Evolutionary conservation across 2,113 vertebrate genomes (phyloP).

Genomic region (Sminthopsis crassicaudata): DNA sequence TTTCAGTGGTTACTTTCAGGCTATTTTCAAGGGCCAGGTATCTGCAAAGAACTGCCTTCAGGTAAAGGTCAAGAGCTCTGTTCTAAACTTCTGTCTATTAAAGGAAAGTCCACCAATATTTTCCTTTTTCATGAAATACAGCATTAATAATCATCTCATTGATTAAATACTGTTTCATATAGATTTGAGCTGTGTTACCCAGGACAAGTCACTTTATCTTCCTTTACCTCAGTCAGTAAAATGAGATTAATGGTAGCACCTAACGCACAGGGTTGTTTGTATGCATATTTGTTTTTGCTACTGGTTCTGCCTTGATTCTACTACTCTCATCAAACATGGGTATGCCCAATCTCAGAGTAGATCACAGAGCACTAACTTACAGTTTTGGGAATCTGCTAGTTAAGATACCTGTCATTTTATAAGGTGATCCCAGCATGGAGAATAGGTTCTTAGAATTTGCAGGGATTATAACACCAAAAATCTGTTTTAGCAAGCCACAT

Average conservation of each 20-base stretch:
- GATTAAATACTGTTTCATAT: too few relatives aligned
- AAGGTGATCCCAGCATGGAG: background rate
- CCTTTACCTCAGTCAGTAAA: too few relatives aligned
- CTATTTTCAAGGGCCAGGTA: background rate
- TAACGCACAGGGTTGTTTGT: background rate
- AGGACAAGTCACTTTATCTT: too few relatives aligned
- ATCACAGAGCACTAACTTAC: background rate
- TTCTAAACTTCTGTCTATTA: background rate
- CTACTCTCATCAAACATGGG: background rate
- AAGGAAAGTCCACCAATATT: background rate
- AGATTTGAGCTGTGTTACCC: too few relatives aligned
- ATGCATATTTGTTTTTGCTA: background rate
- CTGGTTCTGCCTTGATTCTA: background rate
- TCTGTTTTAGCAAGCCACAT: background rate
- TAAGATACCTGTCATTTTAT: background rate
- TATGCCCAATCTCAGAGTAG: background rate
- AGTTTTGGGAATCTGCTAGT: background rate
- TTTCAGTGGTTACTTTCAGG: background rate
- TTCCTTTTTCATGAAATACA: background rate
- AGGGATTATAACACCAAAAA: background rate
- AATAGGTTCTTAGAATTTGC: background rate
- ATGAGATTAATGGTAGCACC: too few relatives aligned
- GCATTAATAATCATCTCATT: background rate
- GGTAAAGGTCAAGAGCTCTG: background rate
- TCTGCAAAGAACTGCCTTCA: background rate